These are phyloP conservation scores for Onthophagus taurus DNA, from an alignment of 1,140 invertebrate genomes.

Conservation along the genomic window DNA sequence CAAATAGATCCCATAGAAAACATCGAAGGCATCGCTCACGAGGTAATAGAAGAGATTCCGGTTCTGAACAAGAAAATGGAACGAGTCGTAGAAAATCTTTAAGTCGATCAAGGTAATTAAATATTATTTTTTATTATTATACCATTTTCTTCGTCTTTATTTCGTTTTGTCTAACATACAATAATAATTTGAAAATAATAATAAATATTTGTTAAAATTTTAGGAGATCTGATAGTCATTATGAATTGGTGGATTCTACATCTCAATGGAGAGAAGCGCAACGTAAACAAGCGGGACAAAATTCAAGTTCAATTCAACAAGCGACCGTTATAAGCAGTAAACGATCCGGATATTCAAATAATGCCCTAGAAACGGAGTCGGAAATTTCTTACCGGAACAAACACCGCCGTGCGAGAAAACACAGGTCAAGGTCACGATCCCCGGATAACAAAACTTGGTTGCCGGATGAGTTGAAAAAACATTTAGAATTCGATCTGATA, in stretches of 20 bases:
- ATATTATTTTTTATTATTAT: conserved; percentile 4
- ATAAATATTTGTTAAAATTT: conserved; percentile 16
- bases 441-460: conserved; percentile 58
- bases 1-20: conserved; percentile 57
- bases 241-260: conserved; percentile 73
- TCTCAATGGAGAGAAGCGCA: conserved; percentile 81
- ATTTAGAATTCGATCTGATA: conserved; percentile 82
- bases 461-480: conserved; percentile 63
- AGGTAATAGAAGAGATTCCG: conserved; percentile 46
- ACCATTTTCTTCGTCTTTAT: too few relatives aligned
- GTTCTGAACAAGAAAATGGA: conserved; percentile 45
- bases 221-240: conserved; percentile 38
- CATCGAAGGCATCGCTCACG: conserved; percentile 59
- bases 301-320: conserved; percentile 49
- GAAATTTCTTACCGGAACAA: conserved; percentile 42
- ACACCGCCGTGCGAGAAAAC: conserved; percentile 43
- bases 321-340: conserved; percentile 52
- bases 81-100: conserved; percentile 30
- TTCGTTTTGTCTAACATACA: too few relatives aligned
- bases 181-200: background rate
- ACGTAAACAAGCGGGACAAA: conserved; percentile 53
- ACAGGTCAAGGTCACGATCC: conserved; percentile 59
- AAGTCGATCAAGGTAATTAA: conserved; percentile 26
- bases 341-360: conserved; percentile 36
- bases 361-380: conserved; percentile 42